Evolutionary conservation across 2,113 vertebrate genomes (phyloP), one percentile per base, ranked within the genome.

Genomic region (Amia ocellicauda): DNA sequence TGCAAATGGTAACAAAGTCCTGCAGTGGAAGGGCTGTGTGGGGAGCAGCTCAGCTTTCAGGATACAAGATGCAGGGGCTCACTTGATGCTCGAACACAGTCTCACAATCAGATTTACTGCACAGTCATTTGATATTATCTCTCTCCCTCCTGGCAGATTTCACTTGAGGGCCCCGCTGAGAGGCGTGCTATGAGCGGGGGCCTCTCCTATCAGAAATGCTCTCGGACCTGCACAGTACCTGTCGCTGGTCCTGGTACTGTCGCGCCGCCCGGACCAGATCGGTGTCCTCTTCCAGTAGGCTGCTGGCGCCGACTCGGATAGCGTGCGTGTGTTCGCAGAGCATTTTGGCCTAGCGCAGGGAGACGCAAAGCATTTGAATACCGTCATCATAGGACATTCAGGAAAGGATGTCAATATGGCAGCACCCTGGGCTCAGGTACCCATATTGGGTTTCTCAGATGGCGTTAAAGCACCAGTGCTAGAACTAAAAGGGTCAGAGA

Each of bases 321-420:
- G 80, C 80, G 54, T 68, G 49, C 26, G 81, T 77, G 54, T 78
- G 64, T 2, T 75, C 63, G 19, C 83, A 82, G 72, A 90, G 74
- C 70, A 70, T 74, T 23, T 58, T 70, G 57, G 82, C 86, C 88
- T 90, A 63, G 2, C 20, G 26, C 26, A 60, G 50, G 51, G 69
- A 31, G 66, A 69, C 13, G 16, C 13, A 47, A n/a, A 13, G 43
- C 1, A 14, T n/a, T n/a, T 17, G 13, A 47, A n/a, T 17, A n/a
- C 14, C 43, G n/a, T 47, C 13, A n/a, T n/a, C n/a, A n/a, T 14
- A 47, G 4, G 13, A 14, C 13, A n/a, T 3, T 47, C 43, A n/a
- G 43, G 13, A 14, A 17, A 4, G 4, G 43, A n/a, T 47, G 16
- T 14, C 14, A 16, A 36, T 2, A 36, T 5, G 43, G 14, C 14